Evolutionary conservation across 2,113 vertebrate genomes (phyloP), one percentile per base, ranked within the genome.

Genomic region (Mola mola): DNA sequence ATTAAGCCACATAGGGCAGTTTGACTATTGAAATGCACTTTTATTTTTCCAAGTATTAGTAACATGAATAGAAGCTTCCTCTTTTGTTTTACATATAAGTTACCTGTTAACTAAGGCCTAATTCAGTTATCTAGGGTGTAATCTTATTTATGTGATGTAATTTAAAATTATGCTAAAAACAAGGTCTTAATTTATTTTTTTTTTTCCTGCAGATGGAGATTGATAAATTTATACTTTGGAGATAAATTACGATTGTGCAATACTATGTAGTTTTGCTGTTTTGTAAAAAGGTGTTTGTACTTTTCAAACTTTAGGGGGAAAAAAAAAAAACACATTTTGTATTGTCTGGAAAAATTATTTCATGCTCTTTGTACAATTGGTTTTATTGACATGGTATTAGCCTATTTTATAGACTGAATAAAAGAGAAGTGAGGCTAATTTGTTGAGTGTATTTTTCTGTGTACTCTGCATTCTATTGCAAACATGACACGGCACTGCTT

Each of bases 391-490:
- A 79, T 85, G 83, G 74, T 62, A 79, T 78, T 89, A 88, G 86
- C 82, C 75, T 89, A 91, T 93, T 93, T 93, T 93, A 75, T 92
- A 93, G 89, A 90, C 78, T 75, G 80, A 92, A 90, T 92, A 87
- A 90, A 92, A 90, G 67, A 81, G 68, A 85, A 66, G 50, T 78
- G 66, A 79, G 73, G 72, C 68, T 68, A 68, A 55, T 31, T 29
- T 7, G 9, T 19, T 75, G 48, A 67, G 12, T 36, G 33, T 22
- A 15, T 72, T 33, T 43, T 60, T 73, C 2, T 15, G 24, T 33
- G 24, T 48, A 11, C 13, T 22, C 19, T 5, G 24, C 8, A 2
- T 51, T 16, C 13, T 19, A 3, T 51, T 15, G 6, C 26, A 46
- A 49, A 44, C 2, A 17, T 15, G 26, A 15, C 19, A 58, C 8